Evolutionary conservation across 2,888 invertebrate genomes (phyloP), one percentile per base, ranked within the genome.

Genomic region (Frankliniella intonsa): DNA sequence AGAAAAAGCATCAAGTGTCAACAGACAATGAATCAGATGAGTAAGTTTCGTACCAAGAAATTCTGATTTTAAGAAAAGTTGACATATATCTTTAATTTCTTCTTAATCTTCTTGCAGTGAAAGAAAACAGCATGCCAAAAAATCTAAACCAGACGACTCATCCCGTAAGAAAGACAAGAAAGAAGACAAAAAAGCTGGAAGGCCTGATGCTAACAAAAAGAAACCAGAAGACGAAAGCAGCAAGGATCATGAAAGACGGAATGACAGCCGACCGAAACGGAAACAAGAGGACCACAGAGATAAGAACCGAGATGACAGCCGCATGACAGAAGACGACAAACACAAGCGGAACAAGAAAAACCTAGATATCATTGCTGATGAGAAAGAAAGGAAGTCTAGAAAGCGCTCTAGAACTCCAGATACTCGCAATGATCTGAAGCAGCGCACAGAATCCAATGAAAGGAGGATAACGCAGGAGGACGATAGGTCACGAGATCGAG

Each of bases 141-240:
- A 50, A 27, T 65, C 65, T 3, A 69, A 65, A 25, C 12, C 69
- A 76, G 69, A 76, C 12, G 69, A 81, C 83, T 51, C 79, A 76
- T n/a, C 82, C 82, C 65, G 81, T 76, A 88, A 88, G 85, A 88
- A 88, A 84, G 87, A 87, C 12, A 88, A 88, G 84, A 87, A 88
- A 83, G 87, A 87, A 84, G 87, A 87, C 82, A 80, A 81, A 80
- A 82, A 81, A 76, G 81, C 50, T 25, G 83, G 82, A 81, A 81
- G 80, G 80, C 22, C 80, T 62, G 83, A 81, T 38, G 82, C 81
- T 27, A 83, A 80, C 55, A 84, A 83, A 51, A 81, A 79, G 81
- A 82, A 83, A 82, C 82, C 27, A 82, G 81, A 82, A 50, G 81
- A 50, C 65, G 81, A 62, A 38, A 83, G 76, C 50, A 50, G 38